Percentiles rank a stretch among this genome's conserved stretches.
Conservation (phyloP, 2,797 vertebrate genomes). For the Odontamblyopus lacepedii region DNA sequence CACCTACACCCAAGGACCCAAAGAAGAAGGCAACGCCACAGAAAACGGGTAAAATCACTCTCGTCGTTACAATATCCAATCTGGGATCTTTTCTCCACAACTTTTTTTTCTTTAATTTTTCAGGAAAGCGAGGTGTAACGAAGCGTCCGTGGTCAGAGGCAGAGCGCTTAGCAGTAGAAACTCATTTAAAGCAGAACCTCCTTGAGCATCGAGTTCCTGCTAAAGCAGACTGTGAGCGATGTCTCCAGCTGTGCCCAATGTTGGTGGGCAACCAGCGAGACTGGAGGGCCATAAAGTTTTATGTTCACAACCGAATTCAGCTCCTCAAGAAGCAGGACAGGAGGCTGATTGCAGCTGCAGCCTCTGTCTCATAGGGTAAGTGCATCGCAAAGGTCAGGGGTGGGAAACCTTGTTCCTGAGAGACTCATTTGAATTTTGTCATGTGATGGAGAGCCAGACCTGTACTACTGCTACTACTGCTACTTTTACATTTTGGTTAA, state of each 20-base stretch:
- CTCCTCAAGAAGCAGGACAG: conserved; percentile 82
- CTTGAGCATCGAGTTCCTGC: conserved; percentile 79
- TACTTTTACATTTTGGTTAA: neutral
- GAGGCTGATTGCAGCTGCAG: conserved; percentile 61
- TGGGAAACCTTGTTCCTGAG: neutral
- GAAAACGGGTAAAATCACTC: conserved; percentile 70
- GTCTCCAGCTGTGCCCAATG: conserved; percentile 81
- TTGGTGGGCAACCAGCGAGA: conserved; percentile 82
- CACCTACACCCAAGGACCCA: conserved; percentile 47
- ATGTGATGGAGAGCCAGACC: neutral
- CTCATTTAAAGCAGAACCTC: conserved; percentile 80
- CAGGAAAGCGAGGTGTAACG: conserved; percentile 81
- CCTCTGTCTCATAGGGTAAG: conserved; percentile 57
- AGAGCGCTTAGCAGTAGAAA: conserved; percentile 81
- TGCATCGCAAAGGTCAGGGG: neutral
- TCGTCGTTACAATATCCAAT: neutral
- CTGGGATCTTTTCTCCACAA: neutral
- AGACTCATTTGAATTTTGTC: neutral
- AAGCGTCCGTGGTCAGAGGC: conserved; percentile 84
- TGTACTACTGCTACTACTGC: conserved; percentile 3
- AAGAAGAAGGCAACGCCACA: conserved; percentile 74
- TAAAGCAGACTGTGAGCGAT: conserved; percentile 83
- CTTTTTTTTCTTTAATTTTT: neutral
- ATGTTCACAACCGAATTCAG: conserved; percentile 85
- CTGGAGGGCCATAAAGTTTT: conserved; percentile 85